Base-by-base conservation (phyloP, 2,797 vertebrate genomes). In the Rhinophrynus dorsalis region DNA sequence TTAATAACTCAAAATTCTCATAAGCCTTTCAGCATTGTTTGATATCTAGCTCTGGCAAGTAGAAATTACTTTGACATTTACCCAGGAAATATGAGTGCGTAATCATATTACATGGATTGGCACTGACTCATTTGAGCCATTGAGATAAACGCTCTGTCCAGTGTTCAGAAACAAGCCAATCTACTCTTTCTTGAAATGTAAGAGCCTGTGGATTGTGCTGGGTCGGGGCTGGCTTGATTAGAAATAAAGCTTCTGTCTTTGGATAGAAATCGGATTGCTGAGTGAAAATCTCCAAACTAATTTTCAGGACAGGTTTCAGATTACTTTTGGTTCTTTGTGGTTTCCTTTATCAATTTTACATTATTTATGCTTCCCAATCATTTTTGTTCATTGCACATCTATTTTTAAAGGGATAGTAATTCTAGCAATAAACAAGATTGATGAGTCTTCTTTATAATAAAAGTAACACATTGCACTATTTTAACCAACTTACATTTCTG, bases 31-130 rank as follows among this genome's bases (percentile, higher is more conserved):
- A 67, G 26, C 42, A 47, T 48, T 58, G 37, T 48, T 9, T 47
- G 17, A 37, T 48, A 40, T 38, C 66, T 23, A 15, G 32, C 30
- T 20, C 10, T 11, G 20, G 18, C 30, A 35, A 44, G 48, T 6
- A 62, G 50, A 70, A 70, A 70, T 70, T 71, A 51, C 26, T 50
- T 48, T 71, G 68, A 63, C 68, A 71, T 63, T 71, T 71, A 56
- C 38, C 18, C 40, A 58, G 68, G 59, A 57, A 64, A 72, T 64
- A 57, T 54, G 52, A 64, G 68, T 50, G 52, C 13, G 44, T 65
- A 50, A 64, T 72, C 59, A 27, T 47, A 30, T 71, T 56, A 64
- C 51, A 56, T 13, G 23, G 42, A 55, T 64, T 24, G 23, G 37
- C 40, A 29, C 60, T 40, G 60, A 57, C 68, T 64, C 60, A 64